phyloP scores from a whole-genome alignment of 2,888 invertebrate genomes.

The Apeira syringaria region DNA sequence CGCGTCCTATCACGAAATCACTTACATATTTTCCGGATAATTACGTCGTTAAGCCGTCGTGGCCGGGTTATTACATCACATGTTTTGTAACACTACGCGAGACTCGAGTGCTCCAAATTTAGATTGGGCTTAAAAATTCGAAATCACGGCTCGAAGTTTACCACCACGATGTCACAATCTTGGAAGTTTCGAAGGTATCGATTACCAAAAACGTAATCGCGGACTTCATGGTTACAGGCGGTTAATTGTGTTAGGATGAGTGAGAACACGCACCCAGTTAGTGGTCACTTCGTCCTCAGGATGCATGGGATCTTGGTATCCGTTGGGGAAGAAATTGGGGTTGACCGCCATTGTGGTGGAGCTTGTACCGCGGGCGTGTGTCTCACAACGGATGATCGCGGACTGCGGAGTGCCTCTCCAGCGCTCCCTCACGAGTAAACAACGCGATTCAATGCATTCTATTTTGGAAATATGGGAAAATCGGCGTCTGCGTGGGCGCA shows the following conservation, averaged over 20 bases:
- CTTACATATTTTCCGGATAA: constrained; percentile 49
- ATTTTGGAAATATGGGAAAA: constrained; percentile 80
- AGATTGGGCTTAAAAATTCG: constrained; percentile 50
- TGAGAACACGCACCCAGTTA: constrained; percentile 82
- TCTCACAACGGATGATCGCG: constrained; percentile 69
- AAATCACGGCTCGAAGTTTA: constrained; percentile 27
- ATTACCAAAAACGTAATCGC: neutral
- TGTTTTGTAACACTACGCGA: constrained; percentile 69
- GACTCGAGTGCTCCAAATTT: constrained; percentile 65
- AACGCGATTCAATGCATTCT: constrained; percentile 79
- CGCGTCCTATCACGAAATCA: constrained; percentile 36
- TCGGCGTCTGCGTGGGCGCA: constrained; percentile 69
- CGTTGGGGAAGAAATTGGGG: constrained; percentile 80
- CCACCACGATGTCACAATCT: constrained; percentile 29
- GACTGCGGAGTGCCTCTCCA: constrained; percentile 64
- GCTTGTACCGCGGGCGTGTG: constrained; percentile 64
- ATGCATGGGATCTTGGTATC: constrained; percentile 79
- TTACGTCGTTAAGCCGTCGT: constrained; percentile 46
- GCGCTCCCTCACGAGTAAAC: constrained; percentile 71
- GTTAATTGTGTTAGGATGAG: constrained; percentile 29
- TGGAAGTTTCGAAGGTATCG: constrained; percentile 10
- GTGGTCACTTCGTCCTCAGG: constrained; percentile 84
- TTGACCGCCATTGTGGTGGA: constrained; percentile 66
- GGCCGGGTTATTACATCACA: constrained; percentile 65
- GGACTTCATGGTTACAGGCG: constrained; percentile 11